Percentiles rank a stretch among this genome's conserved stretches.
Evolutionary conservation across 2,888 invertebrate genomes (phyloP).

Genomic region (Acanthococcus lagerstroemiae): DNA sequence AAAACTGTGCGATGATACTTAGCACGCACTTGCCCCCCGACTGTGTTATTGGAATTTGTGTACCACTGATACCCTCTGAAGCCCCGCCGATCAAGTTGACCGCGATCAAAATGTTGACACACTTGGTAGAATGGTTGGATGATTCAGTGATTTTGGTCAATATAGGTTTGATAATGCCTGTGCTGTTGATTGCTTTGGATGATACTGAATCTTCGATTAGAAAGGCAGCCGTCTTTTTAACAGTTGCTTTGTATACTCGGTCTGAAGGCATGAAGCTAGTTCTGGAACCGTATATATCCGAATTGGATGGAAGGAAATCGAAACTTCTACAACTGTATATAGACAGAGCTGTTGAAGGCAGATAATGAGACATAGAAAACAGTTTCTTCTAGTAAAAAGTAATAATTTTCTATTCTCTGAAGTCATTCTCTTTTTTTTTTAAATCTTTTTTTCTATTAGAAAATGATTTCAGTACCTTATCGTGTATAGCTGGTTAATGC

Average conservation of each 20-base stretch:
- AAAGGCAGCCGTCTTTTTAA: slow-evolving; percentile 93
- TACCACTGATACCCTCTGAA: slow-evolving; percentile 78
- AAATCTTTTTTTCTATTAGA: no score
- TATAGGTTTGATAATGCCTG: slow-evolving; percentile 73
- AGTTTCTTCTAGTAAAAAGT: no score
- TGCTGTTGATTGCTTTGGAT: slow-evolving; percentile 83
- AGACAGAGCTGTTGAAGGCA: slow-evolving; percentile 49
- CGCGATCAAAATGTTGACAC: slow-evolving; percentile 82
- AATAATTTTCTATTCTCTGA: no score
- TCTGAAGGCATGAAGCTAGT: slow-evolving; percentile 65
- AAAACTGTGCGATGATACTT: slow-evolving; percentile 61
- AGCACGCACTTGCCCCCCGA: slow-evolving; percentile 33
- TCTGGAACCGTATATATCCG: slow-evolving; percentile 67
- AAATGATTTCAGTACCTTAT: no score
- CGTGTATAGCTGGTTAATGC: no score
- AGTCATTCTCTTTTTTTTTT: no score
- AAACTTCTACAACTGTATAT: slow-evolving; percentile 73
- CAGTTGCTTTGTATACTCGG: slow-evolving; percentile 84
- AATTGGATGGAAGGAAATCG: slow-evolving; percentile 80
- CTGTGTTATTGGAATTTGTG: slow-evolving; percentile 49
- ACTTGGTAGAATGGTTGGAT: slow-evolving; percentile 64
- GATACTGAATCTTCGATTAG: slow-evolving; percentile 84
- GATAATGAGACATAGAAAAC: no score
- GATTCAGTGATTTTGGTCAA: slow-evolving; percentile 60
- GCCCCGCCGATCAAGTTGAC: slow-evolving; percentile 80